phyloP scores from a whole-genome alignment of 2,797 vertebrate genomes.

The Perodicticus potto region DNA sequence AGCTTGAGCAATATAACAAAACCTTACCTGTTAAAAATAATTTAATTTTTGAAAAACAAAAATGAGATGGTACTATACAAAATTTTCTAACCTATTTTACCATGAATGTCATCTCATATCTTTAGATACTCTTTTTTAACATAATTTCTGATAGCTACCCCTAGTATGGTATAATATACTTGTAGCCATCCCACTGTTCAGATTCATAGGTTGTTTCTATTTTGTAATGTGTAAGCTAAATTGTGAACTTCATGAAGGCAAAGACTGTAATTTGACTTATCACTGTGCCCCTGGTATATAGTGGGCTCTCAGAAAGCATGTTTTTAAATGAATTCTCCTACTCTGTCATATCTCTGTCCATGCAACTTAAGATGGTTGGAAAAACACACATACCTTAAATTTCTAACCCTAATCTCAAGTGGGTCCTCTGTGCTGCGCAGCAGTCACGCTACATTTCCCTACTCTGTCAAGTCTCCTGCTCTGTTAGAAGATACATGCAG shows the following conservation, averaged over 20 bases:
- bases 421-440: neutral
- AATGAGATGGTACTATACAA: neutral
- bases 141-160: neutral
- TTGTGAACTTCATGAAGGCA: constrained; percentile 50
- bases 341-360: neutral
- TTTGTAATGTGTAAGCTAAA: neutral
- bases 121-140: neutral
- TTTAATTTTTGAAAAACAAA: constrained; percentile 2
- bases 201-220: neutral
- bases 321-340: constrained; percentile 10
- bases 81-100: neutral
- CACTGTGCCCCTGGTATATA: neutral
- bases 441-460: neutral
- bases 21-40: neutral
- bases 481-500: neutral
- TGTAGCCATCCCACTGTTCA: neutral
- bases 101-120: neutral
- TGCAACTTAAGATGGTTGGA: neutral
- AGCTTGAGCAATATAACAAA: neutral
- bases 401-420: neutral
- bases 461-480: neutral
- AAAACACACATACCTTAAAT: neutral
- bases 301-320: constrained; percentile 8
- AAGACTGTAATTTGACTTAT: neutral
- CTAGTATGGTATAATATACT: neutral